Evolutionary conservation across 2,888 invertebrate genomes (phyloP).

Genomic region (Drosophila siamana): DNA sequence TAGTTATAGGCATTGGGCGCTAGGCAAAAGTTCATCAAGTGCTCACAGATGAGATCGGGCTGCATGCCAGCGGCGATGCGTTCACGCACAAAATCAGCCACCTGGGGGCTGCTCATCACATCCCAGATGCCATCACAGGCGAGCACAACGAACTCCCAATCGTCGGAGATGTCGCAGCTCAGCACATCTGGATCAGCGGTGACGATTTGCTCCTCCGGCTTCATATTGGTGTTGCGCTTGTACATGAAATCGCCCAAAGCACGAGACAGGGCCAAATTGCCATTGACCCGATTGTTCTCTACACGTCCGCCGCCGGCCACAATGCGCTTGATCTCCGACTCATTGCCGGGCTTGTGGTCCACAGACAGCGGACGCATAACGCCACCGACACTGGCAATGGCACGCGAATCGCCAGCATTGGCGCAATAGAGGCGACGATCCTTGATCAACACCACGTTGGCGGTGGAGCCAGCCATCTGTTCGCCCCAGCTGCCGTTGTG

Average conservation of each 20-base stretch:
- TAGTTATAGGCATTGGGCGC: constrained; percentile 98
- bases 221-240: constrained; percentile 94
- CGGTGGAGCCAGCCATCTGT: constrained; percentile 98
- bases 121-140: constrained; percentile 99
- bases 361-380: constrained; percentile 89
- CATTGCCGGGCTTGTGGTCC: constrained; percentile 98
- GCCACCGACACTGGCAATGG: constrained; percentile 95
- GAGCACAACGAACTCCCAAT: constrained; percentile 97
- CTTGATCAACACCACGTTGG: constrained; percentile 94
- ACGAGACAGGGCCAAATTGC: constrained; percentile 97
- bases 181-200: constrained; percentile 98
- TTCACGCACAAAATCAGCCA: constrained; percentile 94
- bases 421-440: constrained; percentile 95
- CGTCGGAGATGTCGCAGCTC: constrained; percentile 90
- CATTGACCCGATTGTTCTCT: constrained; percentile 98
- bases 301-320: constrained; percentile 98
- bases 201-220: constrained; percentile 97
- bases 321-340: constrained; percentile 94
- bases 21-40: constrained; percentile 96
- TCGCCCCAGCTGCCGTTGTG: constrained; percentile 94
- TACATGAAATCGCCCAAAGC: constrained; percentile 99
- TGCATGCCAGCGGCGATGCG: constrained; percentile 92
- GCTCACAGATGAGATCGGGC: constrained; percentile 98
- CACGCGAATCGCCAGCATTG: constrained; percentile 98
- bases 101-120: constrained; percentile 97